phyloP scores from a whole-genome alignment of 2,888 invertebrate genomes.

The Spatulosminthurus flaviceps region DNA sequence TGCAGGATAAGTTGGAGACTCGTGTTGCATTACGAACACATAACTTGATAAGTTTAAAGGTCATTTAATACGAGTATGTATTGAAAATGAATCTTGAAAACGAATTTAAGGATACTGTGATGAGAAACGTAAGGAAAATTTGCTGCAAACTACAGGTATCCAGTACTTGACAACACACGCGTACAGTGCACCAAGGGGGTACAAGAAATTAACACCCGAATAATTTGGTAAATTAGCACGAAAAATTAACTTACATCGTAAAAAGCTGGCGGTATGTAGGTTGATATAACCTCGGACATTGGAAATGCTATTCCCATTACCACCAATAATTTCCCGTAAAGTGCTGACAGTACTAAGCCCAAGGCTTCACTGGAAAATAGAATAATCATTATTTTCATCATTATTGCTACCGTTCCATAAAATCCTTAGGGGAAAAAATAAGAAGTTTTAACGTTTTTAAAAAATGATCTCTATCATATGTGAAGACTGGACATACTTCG shows the following conservation, averaged over 20 bases:
- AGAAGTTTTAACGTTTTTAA: too few species aligned
- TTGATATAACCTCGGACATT: conserved; percentile 94
- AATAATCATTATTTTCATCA: not conserved
- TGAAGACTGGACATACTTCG: too few species aligned
- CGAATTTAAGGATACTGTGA: too few species aligned
- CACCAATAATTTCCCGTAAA: conserved; percentile 91
- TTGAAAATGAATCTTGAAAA: too few species aligned
- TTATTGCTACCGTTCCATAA: not conserved
- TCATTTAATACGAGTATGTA: too few species aligned
- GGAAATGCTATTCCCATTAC: conserved; percentile 96
- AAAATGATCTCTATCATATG: too few species aligned
- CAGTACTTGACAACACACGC: too few species aligned
- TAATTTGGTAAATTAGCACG: not conserved
- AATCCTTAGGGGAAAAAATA: too few species aligned
- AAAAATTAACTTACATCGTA: conserved; percentile 78
- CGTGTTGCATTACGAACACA: not conserved
- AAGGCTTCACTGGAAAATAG: conserved; percentile 78
- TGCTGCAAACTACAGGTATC: too few species aligned
- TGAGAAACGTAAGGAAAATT: too few species aligned
- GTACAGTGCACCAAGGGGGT: too few species aligned
- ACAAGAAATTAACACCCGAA: not conserved
- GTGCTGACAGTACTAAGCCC: conserved; percentile 87
- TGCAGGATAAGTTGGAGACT: not conserved
- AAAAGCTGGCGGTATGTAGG: conserved; percentile 91
- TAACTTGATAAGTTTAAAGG: not conserved